Evolutionary conservation across 2,888 invertebrate genomes (phyloP).

Genomic region (Limnephilus rhombicus): DNA sequence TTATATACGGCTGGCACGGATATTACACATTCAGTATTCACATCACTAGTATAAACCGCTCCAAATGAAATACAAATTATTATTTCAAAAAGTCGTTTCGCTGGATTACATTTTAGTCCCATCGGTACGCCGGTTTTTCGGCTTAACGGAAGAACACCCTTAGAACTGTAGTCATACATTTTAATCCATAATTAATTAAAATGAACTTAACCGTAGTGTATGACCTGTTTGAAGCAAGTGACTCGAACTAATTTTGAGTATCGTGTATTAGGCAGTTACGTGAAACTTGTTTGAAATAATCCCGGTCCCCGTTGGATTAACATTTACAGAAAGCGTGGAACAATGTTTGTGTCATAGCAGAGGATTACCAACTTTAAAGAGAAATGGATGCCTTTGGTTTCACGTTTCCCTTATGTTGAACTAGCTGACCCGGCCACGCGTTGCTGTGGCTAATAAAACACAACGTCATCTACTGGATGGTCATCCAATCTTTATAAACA

Average conservation of each 20-base stretch:
- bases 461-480: too few relatives aligned
- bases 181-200: background rate
- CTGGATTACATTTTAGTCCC: background rate
- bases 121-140: background rate
- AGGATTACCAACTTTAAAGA: background rate
- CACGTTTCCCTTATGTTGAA: background rate
- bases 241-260: background rate
- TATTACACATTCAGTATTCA: background rate
- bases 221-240: background rate
- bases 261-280: background rate
- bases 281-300: slow-evolving; percentile 4
- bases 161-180: background rate
- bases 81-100: background rate
- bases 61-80: background rate
- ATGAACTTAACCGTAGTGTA: background rate
- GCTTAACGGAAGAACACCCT: background rate
- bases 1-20: background rate
- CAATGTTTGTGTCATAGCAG: slow-evolving; percentile 3
- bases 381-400: background rate
- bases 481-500: too few relatives aligned
- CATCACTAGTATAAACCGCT: background rate
- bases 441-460: too few relatives aligned
- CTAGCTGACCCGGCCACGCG: too few relatives aligned
- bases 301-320: background rate
- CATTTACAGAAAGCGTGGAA: background rate